phyloP scores from a whole-genome alignment of 1,140 invertebrate species.

The Heliconius eleuchia region DNA sequence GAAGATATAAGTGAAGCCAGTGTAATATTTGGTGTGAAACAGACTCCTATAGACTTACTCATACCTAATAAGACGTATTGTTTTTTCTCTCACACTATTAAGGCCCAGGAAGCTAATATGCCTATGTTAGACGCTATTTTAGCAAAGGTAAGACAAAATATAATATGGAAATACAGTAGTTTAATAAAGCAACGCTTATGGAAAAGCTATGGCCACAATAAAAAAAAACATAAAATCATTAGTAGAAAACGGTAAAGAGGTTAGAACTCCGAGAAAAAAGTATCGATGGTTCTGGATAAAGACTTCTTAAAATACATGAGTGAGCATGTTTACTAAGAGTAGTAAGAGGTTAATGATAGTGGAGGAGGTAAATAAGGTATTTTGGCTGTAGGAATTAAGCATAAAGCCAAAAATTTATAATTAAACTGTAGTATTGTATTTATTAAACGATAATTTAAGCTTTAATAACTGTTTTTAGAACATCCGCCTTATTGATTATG shows the following conservation, averaged over 20 bases:
- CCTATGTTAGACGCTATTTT: constrained; percentile 96
- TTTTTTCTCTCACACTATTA: constrained; percentile 99
- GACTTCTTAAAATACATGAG: no score
- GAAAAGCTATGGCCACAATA: background rate
- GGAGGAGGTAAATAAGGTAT: no score
- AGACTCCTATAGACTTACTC: constrained; percentile 96
- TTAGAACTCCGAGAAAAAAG: no score
- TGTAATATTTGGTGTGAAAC: constrained; percentile 98
- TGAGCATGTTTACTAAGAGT: no score
- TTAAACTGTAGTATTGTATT: no score
- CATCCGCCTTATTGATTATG: constrained; percentile 98
- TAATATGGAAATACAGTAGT: background rate
- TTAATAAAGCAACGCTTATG: background rate
- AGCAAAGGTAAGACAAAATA: constrained; percentile 86
- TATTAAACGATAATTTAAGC: no score
- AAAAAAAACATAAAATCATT: background rate
- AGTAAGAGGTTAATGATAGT: no score
- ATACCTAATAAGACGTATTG: constrained; percentile 98
- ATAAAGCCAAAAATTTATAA: no score
- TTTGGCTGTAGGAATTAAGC: no score
- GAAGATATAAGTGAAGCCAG: constrained; percentile 98
- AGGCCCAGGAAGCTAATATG: constrained; percentile 99
- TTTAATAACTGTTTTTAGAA: constrained; percentile 83
- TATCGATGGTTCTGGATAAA: no score
- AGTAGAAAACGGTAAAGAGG: no score